Conservation (phyloP, 2,113 vertebrate genomes). For the Etheostoma cragini region DNA sequence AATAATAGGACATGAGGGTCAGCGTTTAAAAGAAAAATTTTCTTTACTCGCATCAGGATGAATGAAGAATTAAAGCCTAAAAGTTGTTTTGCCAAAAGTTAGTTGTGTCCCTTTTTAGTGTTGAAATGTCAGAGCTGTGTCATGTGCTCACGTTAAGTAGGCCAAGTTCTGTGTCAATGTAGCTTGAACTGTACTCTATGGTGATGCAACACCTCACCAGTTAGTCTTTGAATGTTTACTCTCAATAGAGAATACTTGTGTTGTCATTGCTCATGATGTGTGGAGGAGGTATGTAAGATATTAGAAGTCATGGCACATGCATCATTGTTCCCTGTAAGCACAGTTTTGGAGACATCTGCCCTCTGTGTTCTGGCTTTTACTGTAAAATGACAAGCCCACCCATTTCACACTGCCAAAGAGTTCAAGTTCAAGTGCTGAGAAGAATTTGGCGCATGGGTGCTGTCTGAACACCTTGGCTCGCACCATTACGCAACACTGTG, state of each 20-base stretch:
- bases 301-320: not conserved
- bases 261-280: constrained; percentile 25
- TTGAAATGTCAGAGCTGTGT: constrained; percentile 56
- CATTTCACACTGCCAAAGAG: constrained; percentile 45
- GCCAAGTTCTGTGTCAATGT: constrained; percentile 56
- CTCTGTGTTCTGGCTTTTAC: constrained; percentile 22
- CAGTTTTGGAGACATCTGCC: not conserved
- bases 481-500: constrained; percentile 58
- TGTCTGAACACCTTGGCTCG: constrained; percentile 61
- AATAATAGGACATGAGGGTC: constrained; percentile 16
- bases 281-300: constrained; percentile 21
- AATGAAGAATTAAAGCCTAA: not conserved
- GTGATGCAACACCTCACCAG: constrained; percentile 48
- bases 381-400: constrained; percentile 40
- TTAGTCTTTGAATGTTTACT: constrained; percentile 55
- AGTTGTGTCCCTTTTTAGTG: constrained; percentile 2
- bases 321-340: not conserved
- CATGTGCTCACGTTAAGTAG: constrained; percentile 53
- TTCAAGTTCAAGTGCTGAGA: constrained; percentile 65
- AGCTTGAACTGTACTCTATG: constrained; percentile 44
- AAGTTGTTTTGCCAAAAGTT: not conserved
- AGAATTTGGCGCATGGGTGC: constrained; percentile 65
- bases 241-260: not conserved
- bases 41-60: not conserved
- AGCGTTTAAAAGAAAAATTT: constrained; percentile 28